Conservation (phyloP, 2,888 invertebrate species). For the Orthosia cruda region DNA sequence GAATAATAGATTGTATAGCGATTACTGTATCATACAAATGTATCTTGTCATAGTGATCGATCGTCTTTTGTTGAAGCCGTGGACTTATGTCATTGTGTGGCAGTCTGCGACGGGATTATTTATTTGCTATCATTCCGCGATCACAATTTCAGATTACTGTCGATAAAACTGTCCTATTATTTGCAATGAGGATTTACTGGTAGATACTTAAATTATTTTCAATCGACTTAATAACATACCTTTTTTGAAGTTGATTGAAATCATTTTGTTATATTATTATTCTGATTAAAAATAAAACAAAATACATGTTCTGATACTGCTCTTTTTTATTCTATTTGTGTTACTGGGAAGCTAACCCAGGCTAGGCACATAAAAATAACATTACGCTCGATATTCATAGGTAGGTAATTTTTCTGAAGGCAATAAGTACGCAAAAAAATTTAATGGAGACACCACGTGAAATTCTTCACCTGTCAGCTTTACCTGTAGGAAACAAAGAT, state of each 20-base stretch:
- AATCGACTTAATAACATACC: background rate
- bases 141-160: constrained; percentile 15
- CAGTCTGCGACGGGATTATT: constrained; percentile 9
- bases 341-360: too few species aligned
- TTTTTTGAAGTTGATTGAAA: too few species aligned
- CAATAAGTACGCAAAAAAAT: background rate
- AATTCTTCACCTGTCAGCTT: background rate
- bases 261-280: too few species aligned
- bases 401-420: too few species aligned
- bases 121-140: constrained; percentile 12
- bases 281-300: too few species aligned
- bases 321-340: too few species aligned
- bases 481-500: background rate
- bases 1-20: constrained; percentile 50
- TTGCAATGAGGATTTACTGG: background rate
- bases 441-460: background rate
- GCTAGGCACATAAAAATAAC: too few species aligned
- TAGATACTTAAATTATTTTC: background rate
- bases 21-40: constrained; percentile 60
- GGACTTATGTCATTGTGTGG: constrained; percentile 25
- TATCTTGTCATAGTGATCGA: constrained; percentile 57
- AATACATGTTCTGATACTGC: too few species aligned
- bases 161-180: constrained; percentile 11
- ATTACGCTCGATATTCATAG: too few species aligned
- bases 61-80: constrained; percentile 37